Percentiles rank a stretch among this genome's conserved stretches.
Conservation (phyloP, 2,797 vertebrate genomes). For the Sebastes elongatus region DNA sequence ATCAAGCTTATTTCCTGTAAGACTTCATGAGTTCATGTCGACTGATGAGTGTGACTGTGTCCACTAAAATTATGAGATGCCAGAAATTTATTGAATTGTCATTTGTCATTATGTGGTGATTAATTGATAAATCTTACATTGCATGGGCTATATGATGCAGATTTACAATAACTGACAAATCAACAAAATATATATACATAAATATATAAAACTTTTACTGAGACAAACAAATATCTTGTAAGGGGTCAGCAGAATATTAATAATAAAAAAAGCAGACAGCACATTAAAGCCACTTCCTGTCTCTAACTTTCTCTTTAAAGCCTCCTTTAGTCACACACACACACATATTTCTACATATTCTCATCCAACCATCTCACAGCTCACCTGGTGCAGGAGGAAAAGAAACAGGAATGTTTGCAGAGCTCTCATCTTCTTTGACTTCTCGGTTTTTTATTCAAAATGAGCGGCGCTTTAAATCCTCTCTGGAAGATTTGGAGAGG, state of each 20-base stretch:
- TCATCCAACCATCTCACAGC: conserved; percentile 1
- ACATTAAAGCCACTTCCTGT: background rate
- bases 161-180: background rate
- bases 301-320: conserved; percentile 3
- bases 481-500: conserved; percentile 64
- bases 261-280: background rate
- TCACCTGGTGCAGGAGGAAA: conserved; percentile 81
- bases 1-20: background rate
- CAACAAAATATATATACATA: background rate
- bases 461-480: conserved; percentile 73
- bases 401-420: conserved; percentile 73
- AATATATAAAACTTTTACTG: background rate
- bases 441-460: conserved; percentile 68
- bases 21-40: background rate
- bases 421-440: conserved; percentile 76
- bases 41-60: too few relatives aligned
- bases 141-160: background rate
- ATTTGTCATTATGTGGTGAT: background rate
- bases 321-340: background rate
- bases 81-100: background rate
- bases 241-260: background rate
- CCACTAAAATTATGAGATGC: background rate
- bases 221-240: background rate
- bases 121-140: background rate
- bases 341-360: background rate